phyloP scores from a whole-genome alignment of 2,113 vertebrate species.

The Xiphophorus hellerii region DNA sequence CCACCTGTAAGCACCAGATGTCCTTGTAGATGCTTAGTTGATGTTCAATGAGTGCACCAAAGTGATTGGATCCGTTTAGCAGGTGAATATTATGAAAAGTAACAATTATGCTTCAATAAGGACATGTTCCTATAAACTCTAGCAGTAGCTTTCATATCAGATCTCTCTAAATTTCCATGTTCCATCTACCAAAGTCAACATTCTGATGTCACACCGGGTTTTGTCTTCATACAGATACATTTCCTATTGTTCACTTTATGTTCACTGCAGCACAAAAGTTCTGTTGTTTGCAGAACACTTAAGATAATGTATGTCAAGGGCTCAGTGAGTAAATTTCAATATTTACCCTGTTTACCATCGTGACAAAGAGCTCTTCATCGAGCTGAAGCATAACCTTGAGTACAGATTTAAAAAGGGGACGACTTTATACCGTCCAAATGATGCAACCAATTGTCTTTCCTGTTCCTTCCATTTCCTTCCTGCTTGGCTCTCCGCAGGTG shows the following conservation, averaged over 20 bases:
- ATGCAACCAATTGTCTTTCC: constrained; percentile 20
- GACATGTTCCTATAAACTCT: constrained; percentile 49
- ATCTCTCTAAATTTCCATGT: constrained; percentile 31
- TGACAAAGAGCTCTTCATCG: too few relatives aligned
- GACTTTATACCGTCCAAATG: constrained; percentile 15
- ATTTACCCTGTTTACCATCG: constrained; percentile 3
- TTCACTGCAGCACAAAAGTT: constrained; percentile 31
- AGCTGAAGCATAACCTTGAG: neutral
- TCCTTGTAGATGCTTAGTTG: neutral
- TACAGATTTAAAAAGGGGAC: neutral
- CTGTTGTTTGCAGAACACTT: constrained; percentile 43
- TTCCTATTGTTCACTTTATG: constrained; percentile 28
- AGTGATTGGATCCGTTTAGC: constrained; percentile 64
- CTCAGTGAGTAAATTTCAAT: constrained; percentile 18
- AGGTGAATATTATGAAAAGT: constrained; percentile 62
- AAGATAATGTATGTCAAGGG: constrained; percentile 9
- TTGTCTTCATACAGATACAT: constrained; percentile 18
- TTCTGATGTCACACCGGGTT: constrained; percentile 16
- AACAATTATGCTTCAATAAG: constrained; percentile 66
- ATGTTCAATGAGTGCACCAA: constrained; percentile 25
- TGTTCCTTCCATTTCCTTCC: constrained; percentile 54
- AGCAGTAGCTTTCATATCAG: constrained; percentile 59
- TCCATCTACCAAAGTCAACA: constrained; percentile 54
- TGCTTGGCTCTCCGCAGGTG: constrained; percentile 49
- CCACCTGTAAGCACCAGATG: neutral